Conservation (phyloP, 2,888 invertebrate genomes). For the Anticlea derivata region DNA sequence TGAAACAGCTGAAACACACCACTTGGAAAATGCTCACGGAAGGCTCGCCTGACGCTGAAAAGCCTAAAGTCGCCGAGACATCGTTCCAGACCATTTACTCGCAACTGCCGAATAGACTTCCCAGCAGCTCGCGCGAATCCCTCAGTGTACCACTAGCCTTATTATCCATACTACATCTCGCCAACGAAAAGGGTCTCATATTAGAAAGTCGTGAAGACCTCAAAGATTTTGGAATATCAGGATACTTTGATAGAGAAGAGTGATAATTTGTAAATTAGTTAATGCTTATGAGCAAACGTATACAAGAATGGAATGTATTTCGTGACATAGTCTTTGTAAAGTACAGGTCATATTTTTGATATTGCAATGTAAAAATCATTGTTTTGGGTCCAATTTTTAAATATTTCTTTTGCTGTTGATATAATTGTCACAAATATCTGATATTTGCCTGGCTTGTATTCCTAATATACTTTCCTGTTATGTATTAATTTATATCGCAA, state of each 20-base stretch:
- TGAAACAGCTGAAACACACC: slow-evolving; percentile 91
- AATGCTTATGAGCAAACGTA: background rate
- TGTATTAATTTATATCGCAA: no score
- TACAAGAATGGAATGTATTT: slow-evolving; percentile 5
- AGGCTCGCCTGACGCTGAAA: slow-evolving; percentile 53
- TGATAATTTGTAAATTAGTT: slow-evolving; percentile 5
- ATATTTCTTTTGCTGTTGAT: background rate
- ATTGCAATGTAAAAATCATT: slow-evolving; percentile 1
- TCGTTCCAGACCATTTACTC: slow-evolving; percentile 84
- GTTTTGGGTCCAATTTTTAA: slow-evolving; percentile 1
- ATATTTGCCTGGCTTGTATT: no score
- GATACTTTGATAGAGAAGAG: slow-evolving; percentile 55
- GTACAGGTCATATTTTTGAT: background rate
- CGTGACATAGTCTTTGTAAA: no score
- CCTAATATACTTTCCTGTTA: no score
- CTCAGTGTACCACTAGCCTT: slow-evolving; percentile 91
- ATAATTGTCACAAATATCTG: background rate
- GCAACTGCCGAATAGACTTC: slow-evolving; percentile 82
- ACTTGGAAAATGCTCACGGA: slow-evolving; percentile 87
- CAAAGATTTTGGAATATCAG: slow-evolving; percentile 79
- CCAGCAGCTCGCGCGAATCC: slow-evolving; percentile 86
- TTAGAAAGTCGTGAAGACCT: slow-evolving; percentile 78
- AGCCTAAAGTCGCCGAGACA: slow-evolving; percentile 68
- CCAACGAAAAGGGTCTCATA: slow-evolving; percentile 89
- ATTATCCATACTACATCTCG: slow-evolving; percentile 91